These are phyloP conservation scores for Agonopterix subpropinquella DNA, from an alignment of 2,888 invertebrate species.

Conservation along the genomic window DNA sequence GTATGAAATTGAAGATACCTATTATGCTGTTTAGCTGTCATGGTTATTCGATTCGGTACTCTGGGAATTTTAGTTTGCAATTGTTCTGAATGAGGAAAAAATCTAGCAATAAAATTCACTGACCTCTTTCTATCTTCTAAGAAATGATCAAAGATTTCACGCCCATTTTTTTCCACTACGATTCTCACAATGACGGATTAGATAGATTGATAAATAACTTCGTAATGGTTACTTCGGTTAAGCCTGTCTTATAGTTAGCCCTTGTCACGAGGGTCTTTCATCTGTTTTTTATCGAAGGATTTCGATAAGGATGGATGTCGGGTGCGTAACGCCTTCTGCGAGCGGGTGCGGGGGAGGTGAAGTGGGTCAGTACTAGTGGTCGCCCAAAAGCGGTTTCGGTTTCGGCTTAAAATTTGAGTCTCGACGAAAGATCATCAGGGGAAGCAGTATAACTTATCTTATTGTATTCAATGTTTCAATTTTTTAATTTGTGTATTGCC, in stretches of 20 bases:
- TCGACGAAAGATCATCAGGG: no score
- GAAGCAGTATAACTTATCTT: no score
- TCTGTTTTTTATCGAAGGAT: conserved; percentile 33
- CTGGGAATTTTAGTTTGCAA: no score
- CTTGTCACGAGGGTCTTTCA: conserved; percentile 17
- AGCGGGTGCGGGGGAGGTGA: conserved; percentile 23
- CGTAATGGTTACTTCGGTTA: conserved; percentile 6
- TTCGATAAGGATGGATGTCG: conserved; percentile 35
- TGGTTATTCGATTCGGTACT: no score
- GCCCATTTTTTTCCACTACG: background rate
- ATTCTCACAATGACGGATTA: conserved; percentile 4
- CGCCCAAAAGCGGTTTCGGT: background rate
- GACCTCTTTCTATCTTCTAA: background rate
- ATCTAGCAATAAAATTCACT: background rate
- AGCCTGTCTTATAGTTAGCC: conserved; percentile 8
- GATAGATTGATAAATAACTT: conserved; percentile 3
- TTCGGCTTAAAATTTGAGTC: background rate
- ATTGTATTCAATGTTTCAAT: no score
- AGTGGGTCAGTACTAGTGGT: conserved; percentile 29
- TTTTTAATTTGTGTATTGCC: no score
- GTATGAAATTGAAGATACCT: no score
- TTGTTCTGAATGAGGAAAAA: no score
- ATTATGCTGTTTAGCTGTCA: no score
- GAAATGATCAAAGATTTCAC: background rate
- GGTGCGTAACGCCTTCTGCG: conserved; percentile 27